Base-by-base conservation (phyloP, 2,888 invertebrate genomes). In the Mamestra brassicae region DNA sequence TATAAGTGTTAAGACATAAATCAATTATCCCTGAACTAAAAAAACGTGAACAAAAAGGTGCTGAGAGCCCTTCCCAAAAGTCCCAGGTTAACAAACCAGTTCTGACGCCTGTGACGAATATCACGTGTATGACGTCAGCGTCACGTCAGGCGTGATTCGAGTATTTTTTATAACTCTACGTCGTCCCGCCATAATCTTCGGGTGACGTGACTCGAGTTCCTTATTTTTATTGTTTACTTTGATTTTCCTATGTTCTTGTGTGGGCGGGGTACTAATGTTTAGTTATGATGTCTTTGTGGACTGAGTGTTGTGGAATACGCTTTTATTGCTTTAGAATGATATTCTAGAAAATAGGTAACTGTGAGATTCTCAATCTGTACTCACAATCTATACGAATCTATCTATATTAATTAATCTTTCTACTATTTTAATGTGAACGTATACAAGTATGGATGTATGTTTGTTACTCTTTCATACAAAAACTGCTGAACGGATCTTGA, bases 141-240 rank as follows among this genome's bases (percentile, higher is more conserved):
- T 71, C 84, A 78, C 71, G 64, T 42, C 64, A 74, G 70, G 61
- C 73, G 85, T 85, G 83, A 87, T 78, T 73, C 78, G 58, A 78
- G 74, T 86, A 82, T 75, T 78, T 80, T 87, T 87, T 87, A 87
- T 78, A 71, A 80, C 70, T 66, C 57, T 55, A 69, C 72, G 71
- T 68, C 64, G 79, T 63, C 61, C 74, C 62, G 62, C 71, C 74
- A 77, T 86, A 87, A 87, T 88, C 83, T 81, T 85, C 52, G 54
- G 52, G 71, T 87, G 86, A 86, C 88, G 88, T 87, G 87, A 85
- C 85, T 83, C 34, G 87, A 60, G 73, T 80, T 42, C 58, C 52
- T 66, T 81, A 86, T 84, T 87, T 85, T 73, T 80, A 87, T 85
- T 77, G 76, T 86, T 80, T 80, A 76, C 75, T 88, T 77, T 85